Base-by-base conservation (phyloP, 2,113 vertebrate species). In the Ibidorhyncha struthersii region DNA sequence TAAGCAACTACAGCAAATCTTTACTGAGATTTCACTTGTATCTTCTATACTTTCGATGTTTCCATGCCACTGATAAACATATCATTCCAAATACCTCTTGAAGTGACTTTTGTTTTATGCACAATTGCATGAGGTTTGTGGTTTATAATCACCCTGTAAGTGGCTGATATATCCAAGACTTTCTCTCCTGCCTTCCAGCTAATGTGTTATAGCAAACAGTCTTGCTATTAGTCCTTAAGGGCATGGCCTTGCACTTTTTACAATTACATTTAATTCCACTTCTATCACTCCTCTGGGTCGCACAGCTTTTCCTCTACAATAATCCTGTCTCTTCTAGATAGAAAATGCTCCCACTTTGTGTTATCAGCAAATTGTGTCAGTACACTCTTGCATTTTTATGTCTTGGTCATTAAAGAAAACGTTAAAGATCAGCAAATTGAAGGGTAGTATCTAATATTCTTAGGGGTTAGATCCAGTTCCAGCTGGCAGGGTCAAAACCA, bases 241-340 rank as follows among this genome's bases (percentile, higher is more conserved):
- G 70, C 65, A 92, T 80, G 93, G 80, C 86, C 77, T 91, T 96
- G 89, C 89, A 89, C 86, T 93, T 95, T 94, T 96, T 87, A 79
- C 59, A 93, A 89, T 96, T 96, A 74, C 83, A 95, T 95, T 93
- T 95, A 91, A 97, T 93, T 96, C 73, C 40, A 82, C 40, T 96
- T 96, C 80, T 93, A 85, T 95, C 81, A 87, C 81, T 96, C 91
- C 89, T 96, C 91, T 96, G 81, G 93, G 96, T 96, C 84, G 76
- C 86, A 93, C 94, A 95, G 91, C 86, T 93, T 96, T 96, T 91
- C n/a, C 77, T 79, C 43, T 78, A 85, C 77, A 96, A 96, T 96
- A 95, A 96, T 84, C 91, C 91, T 91, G 84, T 93, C 94, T 93
- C 52, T 91, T 69, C 58, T 30, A 87, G 87, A 67, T 34, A 82